Evolutionary conservation across 2,888 invertebrate species (phyloP).

Genomic region (Antheraea yamamai): DNA sequence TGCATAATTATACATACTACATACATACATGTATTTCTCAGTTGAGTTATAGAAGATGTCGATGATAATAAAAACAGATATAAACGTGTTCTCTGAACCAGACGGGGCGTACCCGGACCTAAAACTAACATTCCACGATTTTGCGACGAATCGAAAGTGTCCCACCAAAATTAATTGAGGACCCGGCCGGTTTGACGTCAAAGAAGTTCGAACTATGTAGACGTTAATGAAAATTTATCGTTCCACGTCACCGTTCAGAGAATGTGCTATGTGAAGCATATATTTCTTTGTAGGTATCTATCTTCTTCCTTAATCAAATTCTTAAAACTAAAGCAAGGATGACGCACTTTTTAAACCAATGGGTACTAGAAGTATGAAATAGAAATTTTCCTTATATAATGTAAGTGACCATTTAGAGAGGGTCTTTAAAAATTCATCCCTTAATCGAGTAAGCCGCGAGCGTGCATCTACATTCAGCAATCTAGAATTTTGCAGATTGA

Average conservation of each 20-base stretch:
- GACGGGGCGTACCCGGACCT: constrained; percentile 23
- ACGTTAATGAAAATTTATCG: constrained; percentile 49
- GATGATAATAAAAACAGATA: neutral
- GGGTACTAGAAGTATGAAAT: neutral
- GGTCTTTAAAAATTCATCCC: too few relatives aligned
- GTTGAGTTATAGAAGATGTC: neutral
- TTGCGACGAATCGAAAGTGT: constrained; percentile 56
- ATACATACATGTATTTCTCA: neutral
- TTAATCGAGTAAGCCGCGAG: too few relatives aligned
- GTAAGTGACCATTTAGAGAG: too few relatives aligned
- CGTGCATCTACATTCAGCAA: too few relatives aligned
- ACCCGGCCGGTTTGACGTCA: constrained; percentile 45
- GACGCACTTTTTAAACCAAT: neutral
- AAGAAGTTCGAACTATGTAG: constrained; percentile 42
- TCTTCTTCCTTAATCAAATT: neutral
- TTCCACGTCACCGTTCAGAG: neutral
- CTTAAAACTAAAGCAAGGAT: neutral
- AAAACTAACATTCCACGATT: constrained; percentile 40
- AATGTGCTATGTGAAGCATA: neutral
- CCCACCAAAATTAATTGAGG: constrained; percentile 54
- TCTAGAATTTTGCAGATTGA: too few relatives aligned
- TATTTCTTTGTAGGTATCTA: neutral
- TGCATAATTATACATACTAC: neutral
- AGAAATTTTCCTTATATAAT: too few relatives aligned
- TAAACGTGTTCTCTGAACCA: constrained; percentile 15